Conservation (phyloP, 2,797 vertebrate species). For the Leucoraja ocellata region DNA sequence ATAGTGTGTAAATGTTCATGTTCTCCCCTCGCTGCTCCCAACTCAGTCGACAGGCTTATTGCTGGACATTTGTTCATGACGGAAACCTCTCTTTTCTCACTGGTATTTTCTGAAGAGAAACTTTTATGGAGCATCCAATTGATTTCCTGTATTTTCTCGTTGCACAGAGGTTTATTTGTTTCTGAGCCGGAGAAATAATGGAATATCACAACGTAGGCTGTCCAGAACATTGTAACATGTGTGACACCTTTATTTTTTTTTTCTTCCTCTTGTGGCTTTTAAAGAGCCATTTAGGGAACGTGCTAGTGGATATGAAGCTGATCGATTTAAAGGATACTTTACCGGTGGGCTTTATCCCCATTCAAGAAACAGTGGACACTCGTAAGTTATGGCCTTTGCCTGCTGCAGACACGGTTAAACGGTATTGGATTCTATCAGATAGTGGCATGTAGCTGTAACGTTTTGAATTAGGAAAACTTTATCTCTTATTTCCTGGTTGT, state of each 20-base stretch:
- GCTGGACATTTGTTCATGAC: neutral
- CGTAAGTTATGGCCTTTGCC: slow-evolving; percentile 65
- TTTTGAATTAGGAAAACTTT: slow-evolving; percentile 33
- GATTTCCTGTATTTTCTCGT: slow-evolving; percentile 27
- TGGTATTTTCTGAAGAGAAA: neutral
- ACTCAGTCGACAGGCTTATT: neutral
- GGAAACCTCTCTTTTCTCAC: neutral
- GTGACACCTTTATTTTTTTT: slow-evolving; percentile 56
- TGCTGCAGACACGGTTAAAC: slow-evolving; percentile 14
- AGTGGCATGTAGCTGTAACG: slow-evolving; percentile 27
- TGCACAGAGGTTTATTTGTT: slow-evolving; percentile 23
- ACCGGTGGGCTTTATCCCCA: slow-evolving; percentile 80
- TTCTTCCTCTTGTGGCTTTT: slow-evolving; percentile 50
- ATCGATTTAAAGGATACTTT: slow-evolving; percentile 82
- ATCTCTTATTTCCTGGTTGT: slow-evolving; percentile 35
- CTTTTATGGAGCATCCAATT: slow-evolving; percentile 13
- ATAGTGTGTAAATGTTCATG: neutral
- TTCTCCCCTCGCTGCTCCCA: neutral
- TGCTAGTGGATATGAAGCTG: slow-evolving; percentile 85
- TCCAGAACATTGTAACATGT: slow-evolving; percentile 43
- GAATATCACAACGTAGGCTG: slow-evolving; percentile 9
- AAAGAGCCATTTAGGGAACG: slow-evolving; percentile 80
- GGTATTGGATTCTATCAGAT: slow-evolving; percentile 29
- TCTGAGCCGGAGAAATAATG: neutral
- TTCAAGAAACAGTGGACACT: slow-evolving; percentile 83